A percentile compares a stretch with the other conserved stretches of the same genome.
phyloP scores from a whole-genome alignment of 1,140 invertebrate genomes.

The Tetragonula clypearis region DNA sequence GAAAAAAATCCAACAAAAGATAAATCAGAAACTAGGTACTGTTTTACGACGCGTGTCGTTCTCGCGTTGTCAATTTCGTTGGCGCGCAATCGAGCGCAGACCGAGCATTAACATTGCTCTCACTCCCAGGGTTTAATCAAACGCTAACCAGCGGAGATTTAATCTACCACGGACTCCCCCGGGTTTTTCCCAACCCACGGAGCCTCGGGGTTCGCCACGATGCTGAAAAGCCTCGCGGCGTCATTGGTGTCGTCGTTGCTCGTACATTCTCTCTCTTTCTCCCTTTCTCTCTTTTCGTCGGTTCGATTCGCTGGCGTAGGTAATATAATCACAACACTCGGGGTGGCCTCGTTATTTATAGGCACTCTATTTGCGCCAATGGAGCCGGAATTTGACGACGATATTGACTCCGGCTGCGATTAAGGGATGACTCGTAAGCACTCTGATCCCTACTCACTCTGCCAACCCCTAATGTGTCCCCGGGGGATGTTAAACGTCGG shows the following conservation, averaged over 20 bases:
- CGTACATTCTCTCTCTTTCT: conserved; percentile 17
- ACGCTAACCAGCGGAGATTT: conserved; percentile 82
- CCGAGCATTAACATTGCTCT: conserved; percentile 79
- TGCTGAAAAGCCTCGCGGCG: conserved; percentile 27
- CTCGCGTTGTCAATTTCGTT: conserved; percentile 73
- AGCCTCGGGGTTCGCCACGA: not conserved
- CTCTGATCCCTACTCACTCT: not conserved
- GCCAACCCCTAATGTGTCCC: conserved; percentile 61
- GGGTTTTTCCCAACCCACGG: conserved; percentile 25
- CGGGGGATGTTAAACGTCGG: conserved; percentile 53
- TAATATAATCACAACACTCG: conserved; percentile 82
- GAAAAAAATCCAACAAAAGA: too few relatives aligned
- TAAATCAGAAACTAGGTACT: not conserved
- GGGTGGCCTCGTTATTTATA: conserved; percentile 81
- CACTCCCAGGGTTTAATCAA: conserved; percentile 81
- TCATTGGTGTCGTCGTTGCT: conserved; percentile 19
- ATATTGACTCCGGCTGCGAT: conserved; percentile 68
- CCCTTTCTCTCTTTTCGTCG: conserved; percentile 1
- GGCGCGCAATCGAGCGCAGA: conserved; percentile 71
- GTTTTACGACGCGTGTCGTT: conserved; percentile 53
- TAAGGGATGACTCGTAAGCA: conserved; percentile 51
- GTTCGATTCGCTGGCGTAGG: conserved; percentile 68
- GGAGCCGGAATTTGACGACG: conserved; percentile 62
- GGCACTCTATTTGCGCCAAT: conserved; percentile 74
- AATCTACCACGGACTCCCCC: conserved; percentile 75